Conservation (phyloP, 1,140 invertebrate genomes). For the Aethina tumida region DNA sequence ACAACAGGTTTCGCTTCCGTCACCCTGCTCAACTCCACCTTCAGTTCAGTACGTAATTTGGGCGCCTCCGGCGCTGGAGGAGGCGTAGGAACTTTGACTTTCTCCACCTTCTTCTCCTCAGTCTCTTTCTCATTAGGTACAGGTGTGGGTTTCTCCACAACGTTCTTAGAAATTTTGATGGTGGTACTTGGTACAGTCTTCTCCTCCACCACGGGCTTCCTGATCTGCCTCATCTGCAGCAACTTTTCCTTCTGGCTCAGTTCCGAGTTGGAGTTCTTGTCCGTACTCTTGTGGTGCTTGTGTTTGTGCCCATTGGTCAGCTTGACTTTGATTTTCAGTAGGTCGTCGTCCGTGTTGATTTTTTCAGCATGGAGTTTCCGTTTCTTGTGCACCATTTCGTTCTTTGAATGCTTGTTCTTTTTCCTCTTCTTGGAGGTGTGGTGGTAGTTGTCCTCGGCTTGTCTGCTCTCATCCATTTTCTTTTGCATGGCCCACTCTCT, state of each 20-base stretch:
- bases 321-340: slow-evolving; percentile 34
- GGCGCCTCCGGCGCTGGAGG: slow-evolving; percentile 8
- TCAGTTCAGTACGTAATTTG: slow-evolving; percentile 4
- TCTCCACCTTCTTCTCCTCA: slow-evolving; percentile 5
- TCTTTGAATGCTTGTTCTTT: slow-evolving; percentile 32
- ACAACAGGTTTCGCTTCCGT: slow-evolving; percentile 10
- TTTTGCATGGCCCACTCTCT: slow-evolving; percentile 33
- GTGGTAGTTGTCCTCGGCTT: slow-evolving; percentile 17
- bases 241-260: slow-evolving; percentile 30
- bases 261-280: slow-evolving; percentile 8
- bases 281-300: slow-evolving; percentile 28
- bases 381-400: slow-evolving; percentile 27
- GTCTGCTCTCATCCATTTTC: slow-evolving; percentile 24
- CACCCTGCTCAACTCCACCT: slow-evolving; percentile 4
- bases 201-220: slow-evolving; percentile 27
- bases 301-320: slow-evolving; percentile 34
- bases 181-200: slow-evolving; percentile 16
- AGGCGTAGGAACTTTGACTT: neutral
- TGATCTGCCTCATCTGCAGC: slow-evolving; percentile 33
- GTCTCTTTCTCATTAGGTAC: no score
- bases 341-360: slow-evolving; percentile 28
- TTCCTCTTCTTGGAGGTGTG: slow-evolving; percentile 31
- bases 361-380: slow-evolving; percentile 33
- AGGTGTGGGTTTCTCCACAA: no score
- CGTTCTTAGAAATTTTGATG: slow-evolving; percentile 16